Base-by-base conservation (phyloP, 1,140 invertebrate genomes). In the Drosophila leontia region DNA sequence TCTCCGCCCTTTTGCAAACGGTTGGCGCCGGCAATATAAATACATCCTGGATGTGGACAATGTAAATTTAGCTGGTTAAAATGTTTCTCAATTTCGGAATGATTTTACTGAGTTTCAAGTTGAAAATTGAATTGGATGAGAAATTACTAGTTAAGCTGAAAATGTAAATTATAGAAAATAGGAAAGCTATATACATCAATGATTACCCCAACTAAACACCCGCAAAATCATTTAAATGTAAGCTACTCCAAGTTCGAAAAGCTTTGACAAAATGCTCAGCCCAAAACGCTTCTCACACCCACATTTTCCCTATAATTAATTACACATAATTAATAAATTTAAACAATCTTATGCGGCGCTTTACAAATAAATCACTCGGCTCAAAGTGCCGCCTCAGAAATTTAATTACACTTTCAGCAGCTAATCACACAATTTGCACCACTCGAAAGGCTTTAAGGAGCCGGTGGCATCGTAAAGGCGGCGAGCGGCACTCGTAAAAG, bases 241-340 rank as follows among this genome's bases (percentile, higher is more conserved):
- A 37, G 19, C 56, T 41, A 53, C 17, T 19, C 11, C 15, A n/a
- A 29, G 13, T 32, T 51, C 48, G 48, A 51, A 3, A 17, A 7
- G n/a, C 48, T 35, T 2, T 19, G 34, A 37, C 51, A 37, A 35
- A 53, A 17, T 19, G n/a, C 34, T 34, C 32, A 65, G 12, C 44
- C 59, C 45, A 19, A 29, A 44, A 6, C 8, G 9, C 17, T 17
- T 17, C 62, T 15, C 32, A 51, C 34, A 32, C 64, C 67, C 11
- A 32, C 58, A 1, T 13, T 37, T 15, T 13, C 42, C 39, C 7
- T 35, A 7, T 67, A 84, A 80, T 80, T 84, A 84, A 84, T 84
- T 84, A 64, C 48, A 45, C 77, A 77, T 77, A 80, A 84, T 84
- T 84, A 84, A 84, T 84, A 84, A 69, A 77, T 84, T 80, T 74